Conservation (phyloP, 2,888 invertebrate genomes). For the Diachrysia chrysitis region DNA sequence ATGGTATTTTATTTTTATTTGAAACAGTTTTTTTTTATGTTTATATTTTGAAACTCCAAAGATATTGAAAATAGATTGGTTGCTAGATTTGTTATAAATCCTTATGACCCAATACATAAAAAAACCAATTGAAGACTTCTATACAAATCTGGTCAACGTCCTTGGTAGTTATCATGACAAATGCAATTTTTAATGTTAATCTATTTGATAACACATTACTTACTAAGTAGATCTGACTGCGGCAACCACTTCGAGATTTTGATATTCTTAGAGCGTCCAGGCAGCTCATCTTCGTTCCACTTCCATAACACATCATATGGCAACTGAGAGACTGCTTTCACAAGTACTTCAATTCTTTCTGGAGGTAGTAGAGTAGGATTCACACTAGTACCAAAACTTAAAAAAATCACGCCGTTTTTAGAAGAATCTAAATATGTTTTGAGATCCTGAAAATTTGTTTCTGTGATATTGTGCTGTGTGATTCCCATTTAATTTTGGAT, state of each 20-base stretch:
- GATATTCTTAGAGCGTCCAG: constrained; percentile 62
- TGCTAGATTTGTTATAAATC: no score
- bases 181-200: no score
- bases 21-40: no score
- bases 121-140: no score
- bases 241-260: constrained; percentile 72
- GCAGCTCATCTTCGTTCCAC: constrained; percentile 66
- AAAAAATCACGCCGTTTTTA: constrained; percentile 77
- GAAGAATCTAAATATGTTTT: constrained; percentile 75
- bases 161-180: no score
- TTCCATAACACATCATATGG: constrained; percentile 78
- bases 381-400: constrained; percentile 81
- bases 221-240: constrained; percentile 78
- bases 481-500: no score
- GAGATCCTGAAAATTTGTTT: constrained; percentile 70
- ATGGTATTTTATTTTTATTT: no score
- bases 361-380: constrained; percentile 67
- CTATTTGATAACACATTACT: constrained; percentile 27
- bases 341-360: constrained; percentile 65
- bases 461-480: neutral
- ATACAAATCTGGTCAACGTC: no score
- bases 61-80: no score
- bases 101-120: no score
- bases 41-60: no score
- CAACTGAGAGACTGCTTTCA: constrained; percentile 70